Conservation (phyloP, 2,113 vertebrate species). For the Caretta caretta region DNA sequence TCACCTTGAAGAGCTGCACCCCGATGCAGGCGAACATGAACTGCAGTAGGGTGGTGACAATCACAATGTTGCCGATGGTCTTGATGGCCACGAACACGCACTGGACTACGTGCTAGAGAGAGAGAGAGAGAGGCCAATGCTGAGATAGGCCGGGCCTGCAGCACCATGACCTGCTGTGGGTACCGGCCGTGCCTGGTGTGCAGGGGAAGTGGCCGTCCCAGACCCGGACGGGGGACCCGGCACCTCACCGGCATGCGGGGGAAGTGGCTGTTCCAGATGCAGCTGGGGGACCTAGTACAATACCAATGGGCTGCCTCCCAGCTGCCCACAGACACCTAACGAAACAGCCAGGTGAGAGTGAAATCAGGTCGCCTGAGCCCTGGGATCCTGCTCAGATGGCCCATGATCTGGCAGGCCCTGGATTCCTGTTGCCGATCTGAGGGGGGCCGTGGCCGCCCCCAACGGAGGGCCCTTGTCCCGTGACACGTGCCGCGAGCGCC, state of each 20-base stretch:
- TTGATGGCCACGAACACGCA: conserved; percentile 98
- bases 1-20: conserved; percentile 98
- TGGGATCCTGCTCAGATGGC: neutral
- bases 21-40: conserved; percentile 98
- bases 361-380: neutral
- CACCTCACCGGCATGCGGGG: neutral
- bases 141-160: neutral
- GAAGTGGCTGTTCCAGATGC: no score
- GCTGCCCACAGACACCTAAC: neutral
- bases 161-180: neutral
- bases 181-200: neutral
- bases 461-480: neutral
- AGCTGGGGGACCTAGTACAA: neutral
- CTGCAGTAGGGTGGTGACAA: conserved; percentile 94
- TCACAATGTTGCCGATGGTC: conserved; percentile 97
- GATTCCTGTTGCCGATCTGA: neutral
- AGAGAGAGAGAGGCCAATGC: neutral
- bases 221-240: neutral
- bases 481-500: accelerated
- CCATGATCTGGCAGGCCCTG: neutral
- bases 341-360: neutral
- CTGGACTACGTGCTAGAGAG: conserved; percentile 94
- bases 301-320: neutral
- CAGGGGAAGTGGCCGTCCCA: neutral
- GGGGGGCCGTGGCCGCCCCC: neutral